Percentiles rank a stretch among this genome's conserved stretches.
These are phyloP conservation scores for Carabus problematicus DNA, from an alignment of 2,888 invertebrate species.

Conservation along the genomic window DNA sequence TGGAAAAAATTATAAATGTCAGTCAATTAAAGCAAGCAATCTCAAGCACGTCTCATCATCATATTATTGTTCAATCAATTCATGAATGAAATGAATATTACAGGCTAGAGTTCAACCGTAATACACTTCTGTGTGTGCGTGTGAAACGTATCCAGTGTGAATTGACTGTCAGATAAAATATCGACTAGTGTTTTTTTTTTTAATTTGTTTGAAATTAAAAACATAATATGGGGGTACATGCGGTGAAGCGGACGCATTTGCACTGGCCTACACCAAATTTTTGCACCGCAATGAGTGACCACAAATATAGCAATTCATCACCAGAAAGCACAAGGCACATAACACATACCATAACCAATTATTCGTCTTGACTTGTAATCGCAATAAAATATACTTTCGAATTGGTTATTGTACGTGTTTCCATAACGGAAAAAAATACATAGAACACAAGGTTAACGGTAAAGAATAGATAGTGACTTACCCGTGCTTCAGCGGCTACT, in stretches of 20 bases:
- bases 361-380: neutral
- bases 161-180: no score
- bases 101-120: no score
- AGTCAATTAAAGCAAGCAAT: conserved; percentile 45
- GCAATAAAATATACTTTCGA: no score
- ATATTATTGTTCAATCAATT: neutral
- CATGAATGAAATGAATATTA: conserved; percentile 20
- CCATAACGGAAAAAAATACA: conserved; percentile 17
- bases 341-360: neutral
- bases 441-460: conserved; percentile 41
- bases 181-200: no score
- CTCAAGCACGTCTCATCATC: conserved; percentile 23
- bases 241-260: conserved; percentile 32
- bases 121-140: no score
- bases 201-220: neutral
- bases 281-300: conserved; percentile 18
- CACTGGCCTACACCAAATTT: conserved; percentile 35
- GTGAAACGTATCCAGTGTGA: no score
- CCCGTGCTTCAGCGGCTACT: conserved; percentile 91
- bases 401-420: no score
- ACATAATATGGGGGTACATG: conserved; percentile 22
- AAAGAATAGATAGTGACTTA: conserved; percentile 66
- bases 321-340: conserved; percentile 33
- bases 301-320: conserved; percentile 31
- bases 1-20: conserved; percentile 56